phyloP scores from a whole-genome alignment of 35 echinoderm and acorn worm genomes.

The Nesometra sesokonis region DNA sequence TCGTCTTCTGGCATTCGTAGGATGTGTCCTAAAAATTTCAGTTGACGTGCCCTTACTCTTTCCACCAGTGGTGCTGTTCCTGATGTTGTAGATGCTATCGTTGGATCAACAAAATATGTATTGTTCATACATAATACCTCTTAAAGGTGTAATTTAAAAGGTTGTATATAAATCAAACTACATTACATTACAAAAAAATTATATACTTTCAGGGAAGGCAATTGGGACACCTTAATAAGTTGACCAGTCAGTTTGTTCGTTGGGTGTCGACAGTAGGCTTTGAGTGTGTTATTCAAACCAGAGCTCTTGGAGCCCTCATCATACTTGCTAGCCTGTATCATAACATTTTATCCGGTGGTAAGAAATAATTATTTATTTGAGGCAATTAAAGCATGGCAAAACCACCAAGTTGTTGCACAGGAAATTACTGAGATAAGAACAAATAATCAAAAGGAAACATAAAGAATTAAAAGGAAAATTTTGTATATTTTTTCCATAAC shows the following conservation, averaged over 20 bases:
- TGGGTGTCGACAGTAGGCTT: constrained; percentile 93
- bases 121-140: too few species aligned
- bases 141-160: too few species aligned
- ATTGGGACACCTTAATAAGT: constrained; percentile 36
- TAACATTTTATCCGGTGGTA: constrained; percentile 59
- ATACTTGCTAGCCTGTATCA: constrained; percentile 50
- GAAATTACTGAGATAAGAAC: too few species aligned
- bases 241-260: constrained; percentile 65
- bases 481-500: too few species aligned
- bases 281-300: constrained; percentile 62
- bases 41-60: too few species aligned
- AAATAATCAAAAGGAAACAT: neutral
- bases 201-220: constrained; percentile 24
- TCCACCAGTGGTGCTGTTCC: too few species aligned
- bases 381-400: neutral
- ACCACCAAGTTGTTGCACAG: too few species aligned
- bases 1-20: too few species aligned
- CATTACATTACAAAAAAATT: too few species aligned
- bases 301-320: constrained; percentile 54
- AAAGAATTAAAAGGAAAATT: neutral
- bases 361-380: neutral
- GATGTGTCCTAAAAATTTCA: too few species aligned
- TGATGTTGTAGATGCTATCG: neutral
- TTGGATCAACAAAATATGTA: too few species aligned
- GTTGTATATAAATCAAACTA: too few species aligned